phyloP scores from a whole-genome alignment of 2,797 vertebrate genomes.

The Mycteria americana region DNA sequence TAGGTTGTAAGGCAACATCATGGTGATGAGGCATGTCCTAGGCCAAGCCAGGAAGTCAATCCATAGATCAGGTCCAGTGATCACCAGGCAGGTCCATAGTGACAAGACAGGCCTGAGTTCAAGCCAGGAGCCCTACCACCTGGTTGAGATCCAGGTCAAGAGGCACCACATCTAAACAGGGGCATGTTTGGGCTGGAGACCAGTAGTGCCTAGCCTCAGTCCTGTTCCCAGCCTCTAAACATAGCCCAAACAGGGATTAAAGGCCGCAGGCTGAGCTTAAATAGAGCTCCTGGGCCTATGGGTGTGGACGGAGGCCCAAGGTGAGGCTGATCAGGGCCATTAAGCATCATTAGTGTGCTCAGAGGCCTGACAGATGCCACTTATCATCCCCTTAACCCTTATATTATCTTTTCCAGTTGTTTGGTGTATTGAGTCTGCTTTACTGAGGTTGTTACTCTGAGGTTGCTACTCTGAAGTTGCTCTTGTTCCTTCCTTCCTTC shows the following conservation, averaged over 20 bases:
- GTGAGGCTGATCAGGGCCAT: background rate
- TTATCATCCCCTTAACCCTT: background rate
- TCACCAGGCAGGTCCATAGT: background rate
- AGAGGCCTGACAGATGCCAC: background rate
- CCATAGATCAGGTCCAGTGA: background rate
- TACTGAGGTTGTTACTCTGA: background rate
- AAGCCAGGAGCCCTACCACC: background rate
- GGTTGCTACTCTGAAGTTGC: background rate
- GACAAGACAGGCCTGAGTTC: background rate
- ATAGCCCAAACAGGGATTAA: background rate
- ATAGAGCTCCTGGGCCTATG: background rate
- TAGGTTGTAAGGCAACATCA: background rate
- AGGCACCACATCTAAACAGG: background rate
- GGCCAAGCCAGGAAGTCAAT: background rate
- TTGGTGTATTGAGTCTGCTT: background rate
- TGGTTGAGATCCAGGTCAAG: background rate
- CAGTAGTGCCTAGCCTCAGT: background rate
- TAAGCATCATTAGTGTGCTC: background rate
- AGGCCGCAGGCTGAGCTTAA: background rate
- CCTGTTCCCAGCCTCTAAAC: background rate
- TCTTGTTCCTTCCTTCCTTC: background rate
- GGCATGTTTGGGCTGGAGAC: background rate
- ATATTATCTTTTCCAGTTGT: background rate
- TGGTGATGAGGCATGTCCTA: background rate
- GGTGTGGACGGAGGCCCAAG: background rate